Evolutionary conservation across 1,140 invertebrate species (phyloP), one percentile per base, ranked within the genome.

Genomic region (Ptiloglossa arizonensis): DNA sequence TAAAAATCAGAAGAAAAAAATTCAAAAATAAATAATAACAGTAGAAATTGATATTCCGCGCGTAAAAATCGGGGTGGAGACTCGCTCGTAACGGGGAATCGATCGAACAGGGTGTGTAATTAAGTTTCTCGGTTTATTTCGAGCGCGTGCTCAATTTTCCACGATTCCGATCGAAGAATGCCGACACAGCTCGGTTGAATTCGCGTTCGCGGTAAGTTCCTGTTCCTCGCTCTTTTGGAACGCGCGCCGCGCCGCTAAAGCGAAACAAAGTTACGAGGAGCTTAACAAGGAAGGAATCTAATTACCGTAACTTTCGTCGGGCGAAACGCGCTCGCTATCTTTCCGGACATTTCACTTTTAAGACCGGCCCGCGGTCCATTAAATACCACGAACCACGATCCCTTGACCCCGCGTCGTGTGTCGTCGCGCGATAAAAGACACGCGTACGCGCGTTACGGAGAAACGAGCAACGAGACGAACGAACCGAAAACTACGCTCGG

Each of bases 401-500:
- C 0, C 17, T 64, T 41, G 41, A n/a, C 64, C 62, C 6, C 44
- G n/a, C n/a, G 5, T 32, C 13, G 6, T 24, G 35, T 5, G 22
- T 24, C 13, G n/a, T 38, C 41, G 38, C 9, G 62, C 17, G 44
- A 57, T 63, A 38, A n/a, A 73, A 67, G 32, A 24, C 8, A 15
- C 57, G 44, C n/a, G 1, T n/a, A n/a, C n/a, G n/a, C n/a, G 9
- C 46, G 22, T 63, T 64, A 35, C 59, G 35, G n/a, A n/a, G n/a
- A n/a, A n/a, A 44, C 13, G n/a, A 52, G 46, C 38, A 79, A 74
- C 59, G 57, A 46, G 77, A 69, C 41, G 63, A 48, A 76, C 80
- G 67, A 72, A n/a, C n/a, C 60, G 74, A 85, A 86, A 86, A 63
- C 48, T 70, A 32, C 19, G 35, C 19, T 41, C n/a, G 41, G 41